Evolutionary conservation across 2,797 vertebrate genomes (phyloP).

Genomic region (Acestrorhynchus altus): DNA sequence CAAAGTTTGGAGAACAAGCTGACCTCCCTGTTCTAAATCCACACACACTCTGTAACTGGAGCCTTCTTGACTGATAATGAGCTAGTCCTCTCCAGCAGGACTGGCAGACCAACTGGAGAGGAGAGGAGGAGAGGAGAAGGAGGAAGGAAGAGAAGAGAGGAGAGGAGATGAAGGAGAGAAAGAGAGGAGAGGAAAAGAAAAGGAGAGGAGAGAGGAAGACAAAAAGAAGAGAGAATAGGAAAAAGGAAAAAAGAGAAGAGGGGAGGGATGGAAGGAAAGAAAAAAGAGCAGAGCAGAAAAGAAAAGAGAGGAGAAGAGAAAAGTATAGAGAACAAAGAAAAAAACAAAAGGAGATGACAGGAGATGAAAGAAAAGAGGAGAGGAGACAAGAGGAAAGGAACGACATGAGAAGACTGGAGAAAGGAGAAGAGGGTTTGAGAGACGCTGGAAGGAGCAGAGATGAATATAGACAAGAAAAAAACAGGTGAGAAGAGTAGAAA

Average conservation of each 20-base stretch:
- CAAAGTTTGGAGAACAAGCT: slow-evolving; percentile 72
- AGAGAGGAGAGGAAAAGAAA: too few species aligned
- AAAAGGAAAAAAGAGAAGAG: neutral
- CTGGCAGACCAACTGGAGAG: slow-evolving; percentile 38
- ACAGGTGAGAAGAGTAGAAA: too few species aligned
- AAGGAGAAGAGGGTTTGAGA: neutral
- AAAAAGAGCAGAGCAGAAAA: neutral
- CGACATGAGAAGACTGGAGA: neutral
- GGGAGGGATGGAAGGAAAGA: neutral
- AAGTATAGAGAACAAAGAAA: slow-evolving; percentile 6
- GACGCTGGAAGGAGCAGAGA: too few species aligned
- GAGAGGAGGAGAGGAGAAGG: neutral
- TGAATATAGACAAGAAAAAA: too few species aligned
- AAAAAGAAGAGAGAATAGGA: too few species aligned
- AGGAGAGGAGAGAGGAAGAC: too few species aligned
- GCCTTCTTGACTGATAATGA: slow-evolving; percentile 43
- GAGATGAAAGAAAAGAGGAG: too few species aligned
- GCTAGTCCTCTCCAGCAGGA: slow-evolving; percentile 41
- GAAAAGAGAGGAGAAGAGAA: neutral
- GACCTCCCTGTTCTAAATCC: slow-evolving; percentile 67
- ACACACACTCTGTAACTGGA: slow-evolving; percentile 61
- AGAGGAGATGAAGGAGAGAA: too few species aligned
- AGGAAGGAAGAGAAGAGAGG: neutral
- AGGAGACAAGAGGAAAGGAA: neutral
- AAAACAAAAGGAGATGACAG: slow-evolving; percentile 27